Evolutionary conservation across 1,140 invertebrate genomes (phyloP), one percentile per base, ranked within the genome.

Genomic region (Bombus pascuorum): DNA sequence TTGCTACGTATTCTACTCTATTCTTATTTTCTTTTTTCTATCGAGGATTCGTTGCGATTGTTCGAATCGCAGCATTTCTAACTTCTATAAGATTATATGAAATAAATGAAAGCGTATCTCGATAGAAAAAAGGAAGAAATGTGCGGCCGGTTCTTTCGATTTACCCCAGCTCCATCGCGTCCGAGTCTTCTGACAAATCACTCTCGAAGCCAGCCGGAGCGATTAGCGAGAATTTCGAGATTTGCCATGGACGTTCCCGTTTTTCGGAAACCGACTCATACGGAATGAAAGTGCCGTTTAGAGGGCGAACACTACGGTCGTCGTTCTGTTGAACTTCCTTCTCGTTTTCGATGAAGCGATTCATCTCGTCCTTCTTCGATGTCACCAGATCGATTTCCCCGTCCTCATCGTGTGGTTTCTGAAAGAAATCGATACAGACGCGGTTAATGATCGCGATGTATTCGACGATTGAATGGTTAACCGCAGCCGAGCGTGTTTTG

Each of bases 361-460:
- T 22, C 25, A 22, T 79, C 18, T 76, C 68, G 4, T 42, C 34
- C 74, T 74, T 83, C 68, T 44, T 42, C 34, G 89, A 91, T 18
- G 90, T 92, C 53, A 88, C 89, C 22, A 91, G 68, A 87, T 90
- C 90, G 62, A 91, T 86, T 78, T 90, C 83, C 62, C 91, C 89
- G 42, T 89, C 37, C 28, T 1, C 15, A 22, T 22, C 37, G 0
- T 25, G 28, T 8, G n/a, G 25, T 66, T 44, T 62, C 86, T 87
- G 70, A 28, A 86, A 75, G 44, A 73, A 81, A 72, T 76, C 73
- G 77, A 62, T 71, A 62, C 15, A 72, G 68, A n/a, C 18, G 37
- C 22, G 42, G 28, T 4, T 70, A 81, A 65, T 3, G 47, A 47
- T 25, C 68, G 22, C 47, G 12, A 62, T 57, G 32, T 47, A 10